phyloP scores from a whole-genome alignment of 1,140 invertebrate species.

The Camponotus floridanus region DNA sequence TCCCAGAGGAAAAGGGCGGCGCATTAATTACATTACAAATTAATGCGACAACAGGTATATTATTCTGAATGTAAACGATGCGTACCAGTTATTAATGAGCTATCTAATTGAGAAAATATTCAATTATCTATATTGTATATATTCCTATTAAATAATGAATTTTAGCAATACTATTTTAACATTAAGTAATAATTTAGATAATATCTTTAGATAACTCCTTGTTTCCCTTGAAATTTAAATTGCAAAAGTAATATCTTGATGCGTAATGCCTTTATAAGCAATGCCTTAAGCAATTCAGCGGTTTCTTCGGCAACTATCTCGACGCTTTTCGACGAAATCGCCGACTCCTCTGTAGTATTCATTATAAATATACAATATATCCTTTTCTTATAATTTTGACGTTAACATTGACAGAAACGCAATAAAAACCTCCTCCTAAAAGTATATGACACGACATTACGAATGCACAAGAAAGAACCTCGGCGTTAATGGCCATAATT shows the following conservation, averaged over 20 bases:
- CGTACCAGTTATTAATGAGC: constrained; percentile 17
- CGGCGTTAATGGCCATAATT: constrained; percentile 28
- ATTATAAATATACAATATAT: constrained; percentile 9
- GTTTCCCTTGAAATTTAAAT: neutral
- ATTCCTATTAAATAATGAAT: neutral
- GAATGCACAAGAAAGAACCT: constrained; percentile 34
- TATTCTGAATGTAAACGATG: constrained; percentile 21
- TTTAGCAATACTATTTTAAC: neutral
- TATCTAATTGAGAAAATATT: constrained; percentile 26
- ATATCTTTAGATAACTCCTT: neutral
- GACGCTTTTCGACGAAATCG: neutral
- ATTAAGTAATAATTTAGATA: neutral
- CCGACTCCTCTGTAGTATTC: neutral
- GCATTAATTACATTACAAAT: constrained; percentile 34
- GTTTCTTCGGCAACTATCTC: constrained; percentile 10
- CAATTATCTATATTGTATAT: constrained; percentile 2
- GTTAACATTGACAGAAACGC: constrained; percentile 14
- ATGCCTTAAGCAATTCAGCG: neutral
- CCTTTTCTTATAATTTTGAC: constrained; percentile 4
- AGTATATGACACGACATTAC: constrained; percentile 6
- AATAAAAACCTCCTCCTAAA: constrained; percentile 16
- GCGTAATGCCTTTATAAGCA: no score
- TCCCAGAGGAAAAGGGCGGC: neutral
- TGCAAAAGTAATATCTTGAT: neutral
- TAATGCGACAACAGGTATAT: constrained; percentile 4